Base-by-base conservation (phyloP, 2,113 vertebrate genomes). In the Mionectes macconnelli region DNA sequence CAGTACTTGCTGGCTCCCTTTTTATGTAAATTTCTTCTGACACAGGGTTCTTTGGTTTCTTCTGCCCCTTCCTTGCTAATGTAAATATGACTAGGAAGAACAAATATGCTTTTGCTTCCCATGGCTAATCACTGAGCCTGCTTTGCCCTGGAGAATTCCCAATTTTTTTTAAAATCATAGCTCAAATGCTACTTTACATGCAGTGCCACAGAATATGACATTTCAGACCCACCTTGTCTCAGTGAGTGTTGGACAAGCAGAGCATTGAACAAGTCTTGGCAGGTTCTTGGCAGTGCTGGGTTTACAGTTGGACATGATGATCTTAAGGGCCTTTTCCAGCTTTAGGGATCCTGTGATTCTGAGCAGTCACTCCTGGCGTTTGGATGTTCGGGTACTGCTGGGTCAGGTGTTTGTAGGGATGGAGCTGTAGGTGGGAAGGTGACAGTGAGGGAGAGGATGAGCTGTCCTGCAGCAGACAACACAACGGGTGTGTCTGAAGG, bases 11-110 rank as follows among this genome's bases (percentile, higher is more conserved):
- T 28, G 53, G 33, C 72, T 84, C 27, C 13, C 5, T 74, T 70
- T 76, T 76, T n/a, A 45, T 33, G 47, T 66, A 52, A 76, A 66
- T 84, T 76, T 56, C 49, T 53, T n/a, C 44, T 74, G 49, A 79
- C 66, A 77, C 27, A 31, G 31, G 25, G 40, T 35, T 91, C 76
- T 77, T 89, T 75, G 80, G 20, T 89, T 95, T 90, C 57, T 77
- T n/a, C 40, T 90, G 35, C 42, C 12, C 30, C 35, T 33, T 84
- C 35, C 33, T 67, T 9, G 1, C 87, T 84, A 78, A 30, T 8
- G 16, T 78, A 84, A 94, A 82, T 81, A 86, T 5, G 8, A n/a
- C 37, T 22, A 35, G 77, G 73, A 86, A 62, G 56, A 86, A 47
- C 75, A 95, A 95, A 73, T 62, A 45, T 0, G 18, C 60, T 77